Percentiles rank a stretch among this genome's conserved stretches.
Evolutionary conservation across 2,113 vertebrate genomes (phyloP).

Genomic region (Sus scrofa): DNA sequence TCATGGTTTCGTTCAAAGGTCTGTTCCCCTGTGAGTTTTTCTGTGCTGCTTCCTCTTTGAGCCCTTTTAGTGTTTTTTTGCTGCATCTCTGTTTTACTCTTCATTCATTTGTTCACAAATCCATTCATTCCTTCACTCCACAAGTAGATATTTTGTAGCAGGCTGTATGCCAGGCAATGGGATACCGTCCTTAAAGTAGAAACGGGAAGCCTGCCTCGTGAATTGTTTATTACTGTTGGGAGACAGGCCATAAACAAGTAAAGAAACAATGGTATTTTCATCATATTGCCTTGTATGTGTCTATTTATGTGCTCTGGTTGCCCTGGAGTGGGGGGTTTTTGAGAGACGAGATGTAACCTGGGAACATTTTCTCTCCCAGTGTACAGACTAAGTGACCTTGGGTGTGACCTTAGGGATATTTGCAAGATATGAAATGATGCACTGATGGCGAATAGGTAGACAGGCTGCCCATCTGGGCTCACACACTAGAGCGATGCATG

Average conservation of each 20-base stretch:
- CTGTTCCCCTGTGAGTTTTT: not conserved
- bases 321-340: not conserved
- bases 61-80: not conserved
- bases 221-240: not conserved
- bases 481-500: not conserved
- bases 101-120: not conserved
- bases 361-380: not conserved
- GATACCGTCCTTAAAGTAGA: not conserved
- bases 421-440: not conserved
- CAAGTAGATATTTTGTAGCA: not conserved
- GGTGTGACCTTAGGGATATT: not conserved
- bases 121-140: not conserved
- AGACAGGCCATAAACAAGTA: not conserved
- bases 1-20: not conserved
- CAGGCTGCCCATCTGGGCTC: not conserved
- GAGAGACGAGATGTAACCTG: too few relatives aligned
- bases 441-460: not conserved
- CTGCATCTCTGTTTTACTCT: not conserved
- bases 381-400: not conserved
- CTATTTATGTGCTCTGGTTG: not conserved
- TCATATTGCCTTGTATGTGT: too few relatives aligned
- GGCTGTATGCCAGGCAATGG: too few relatives aligned
- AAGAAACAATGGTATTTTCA: not conserved
- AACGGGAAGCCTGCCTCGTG: accelerated
- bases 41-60: not conserved